A percentile compares a stretch with the other conserved stretches of the same genome.
phyloP scores from a whole-genome alignment of 2,113 vertebrate species.

The Sitta europaea region DNA sequence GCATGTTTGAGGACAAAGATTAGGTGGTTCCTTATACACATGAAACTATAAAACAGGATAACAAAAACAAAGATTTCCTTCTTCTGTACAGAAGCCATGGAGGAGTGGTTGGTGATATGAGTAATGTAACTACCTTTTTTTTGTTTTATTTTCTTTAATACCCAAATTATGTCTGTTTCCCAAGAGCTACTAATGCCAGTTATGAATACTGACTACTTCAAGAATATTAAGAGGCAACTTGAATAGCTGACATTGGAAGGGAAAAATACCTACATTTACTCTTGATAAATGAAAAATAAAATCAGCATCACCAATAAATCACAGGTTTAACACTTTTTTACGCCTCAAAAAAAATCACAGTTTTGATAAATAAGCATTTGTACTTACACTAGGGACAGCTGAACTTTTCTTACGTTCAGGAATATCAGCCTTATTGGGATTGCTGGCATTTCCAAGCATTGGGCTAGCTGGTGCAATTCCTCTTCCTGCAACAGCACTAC shows the following conservation, averaged over 20 bases:
- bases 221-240: neutral
- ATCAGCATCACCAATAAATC: neutral
- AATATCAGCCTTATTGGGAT: conserved; percentile 98
- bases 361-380: neutral
- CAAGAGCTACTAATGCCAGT: neutral
- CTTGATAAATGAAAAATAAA: neutral
- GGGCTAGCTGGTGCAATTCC: conserved; percentile 88
- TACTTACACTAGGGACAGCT: conserved; percentile 86
- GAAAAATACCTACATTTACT: neutral
- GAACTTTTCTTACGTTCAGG: conserved; percentile 92
- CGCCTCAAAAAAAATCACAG: neutral
- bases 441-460: conserved; percentile 92
- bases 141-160: neutral
- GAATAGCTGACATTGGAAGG: neutral
- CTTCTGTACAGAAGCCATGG: neutral
- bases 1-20: neutral
- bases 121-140: neutral
- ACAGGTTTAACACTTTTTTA: neutral
- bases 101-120: neutral
- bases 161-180: neutral
- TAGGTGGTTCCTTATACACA: neutral
- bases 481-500: conserved; percentile 77
- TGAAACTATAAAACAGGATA: neutral
- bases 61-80: neutral
- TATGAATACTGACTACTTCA: neutral